Conservation (phyloP, 2,888 invertebrate genomes). For the Trichacis sp. region DNA sequence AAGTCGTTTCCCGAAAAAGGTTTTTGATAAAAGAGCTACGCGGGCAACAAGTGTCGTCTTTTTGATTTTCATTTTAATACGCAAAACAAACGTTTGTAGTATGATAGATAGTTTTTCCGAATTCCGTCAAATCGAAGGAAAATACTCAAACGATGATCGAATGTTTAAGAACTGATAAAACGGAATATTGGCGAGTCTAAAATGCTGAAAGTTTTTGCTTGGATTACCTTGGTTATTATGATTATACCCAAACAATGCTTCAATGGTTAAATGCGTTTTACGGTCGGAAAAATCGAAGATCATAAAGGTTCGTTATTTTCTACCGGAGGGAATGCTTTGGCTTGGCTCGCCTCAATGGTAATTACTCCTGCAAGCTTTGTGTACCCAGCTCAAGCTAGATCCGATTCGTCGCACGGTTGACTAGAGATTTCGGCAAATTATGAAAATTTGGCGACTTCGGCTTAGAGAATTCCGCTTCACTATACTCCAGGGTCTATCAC, state of each 20-base stretch:
- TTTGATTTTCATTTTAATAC: too few species aligned
- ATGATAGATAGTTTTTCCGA: too few species aligned
- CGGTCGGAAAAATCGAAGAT: neutral
- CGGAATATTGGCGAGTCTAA: neutral
- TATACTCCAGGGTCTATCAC: neutral
- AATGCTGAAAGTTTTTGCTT: neutral
- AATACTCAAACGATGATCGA: neutral
- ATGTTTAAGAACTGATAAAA: neutral
- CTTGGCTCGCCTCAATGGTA: too few species aligned
- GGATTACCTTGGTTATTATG: neutral
- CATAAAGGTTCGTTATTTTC: neutral
- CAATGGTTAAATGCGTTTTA: neutral
- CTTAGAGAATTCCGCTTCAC: neutral
- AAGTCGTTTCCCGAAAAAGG: neutral
- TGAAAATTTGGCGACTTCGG: neutral
- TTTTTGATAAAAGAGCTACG: too few species aligned
- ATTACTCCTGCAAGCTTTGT: too few species aligned
- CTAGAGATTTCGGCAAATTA: constrained; percentile 1
- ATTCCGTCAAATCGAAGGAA: neutral
- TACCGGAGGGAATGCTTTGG: too few species aligned
- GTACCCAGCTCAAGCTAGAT: neutral
- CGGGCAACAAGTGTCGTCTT: too few species aligned
- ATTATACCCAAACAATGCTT: neutral
- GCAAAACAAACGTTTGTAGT: too few species aligned
- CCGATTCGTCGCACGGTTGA: neutral